Conservation (phyloP, 1,140 invertebrate genomes). For the Procambarus clarkii region DNA sequence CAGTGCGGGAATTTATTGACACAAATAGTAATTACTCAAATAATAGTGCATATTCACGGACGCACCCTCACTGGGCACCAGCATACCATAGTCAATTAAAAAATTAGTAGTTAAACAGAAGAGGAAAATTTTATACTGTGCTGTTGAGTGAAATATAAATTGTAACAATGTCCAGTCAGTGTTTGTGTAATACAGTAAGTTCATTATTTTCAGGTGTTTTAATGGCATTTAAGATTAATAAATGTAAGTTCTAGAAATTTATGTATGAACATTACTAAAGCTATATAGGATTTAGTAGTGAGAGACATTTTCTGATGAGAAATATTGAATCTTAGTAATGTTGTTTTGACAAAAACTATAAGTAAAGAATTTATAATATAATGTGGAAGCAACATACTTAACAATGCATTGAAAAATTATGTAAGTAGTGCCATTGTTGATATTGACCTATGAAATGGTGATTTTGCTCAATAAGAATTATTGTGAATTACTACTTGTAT, state of each 20-base stretch:
- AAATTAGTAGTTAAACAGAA: conserved; percentile 6
- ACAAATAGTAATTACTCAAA: conserved; percentile 51
- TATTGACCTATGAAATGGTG: background rate
- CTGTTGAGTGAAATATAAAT: too few species aligned
- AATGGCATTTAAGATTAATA: background rate
- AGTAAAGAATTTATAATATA: background rate
- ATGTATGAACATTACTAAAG: background rate
- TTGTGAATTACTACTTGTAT: conserved; percentile 6
- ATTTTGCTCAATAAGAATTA: conserved; percentile 21
- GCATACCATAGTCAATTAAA: conserved; percentile 50
- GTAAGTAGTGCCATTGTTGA: background rate
- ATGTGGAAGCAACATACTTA: background rate
- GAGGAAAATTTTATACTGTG: background rate
- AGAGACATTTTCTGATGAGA: background rate
- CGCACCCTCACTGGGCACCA: conserved; percentile 54
- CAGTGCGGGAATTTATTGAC: conserved; percentile 60
- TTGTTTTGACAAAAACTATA: background rate
- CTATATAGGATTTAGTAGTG: background rate
- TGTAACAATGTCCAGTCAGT: too few species aligned
- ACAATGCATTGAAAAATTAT: background rate
- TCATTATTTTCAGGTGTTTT: background rate
- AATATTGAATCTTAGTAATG: background rate
- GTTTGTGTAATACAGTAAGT: background rate
- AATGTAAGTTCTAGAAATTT: background rate
- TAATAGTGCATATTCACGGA: conserved; percentile 53